Evolutionary conservation across 1,140 invertebrate genomes (phyloP), one percentile per base, ranked within the genome.

Genomic region (Drosophila bipectinata): DNA sequence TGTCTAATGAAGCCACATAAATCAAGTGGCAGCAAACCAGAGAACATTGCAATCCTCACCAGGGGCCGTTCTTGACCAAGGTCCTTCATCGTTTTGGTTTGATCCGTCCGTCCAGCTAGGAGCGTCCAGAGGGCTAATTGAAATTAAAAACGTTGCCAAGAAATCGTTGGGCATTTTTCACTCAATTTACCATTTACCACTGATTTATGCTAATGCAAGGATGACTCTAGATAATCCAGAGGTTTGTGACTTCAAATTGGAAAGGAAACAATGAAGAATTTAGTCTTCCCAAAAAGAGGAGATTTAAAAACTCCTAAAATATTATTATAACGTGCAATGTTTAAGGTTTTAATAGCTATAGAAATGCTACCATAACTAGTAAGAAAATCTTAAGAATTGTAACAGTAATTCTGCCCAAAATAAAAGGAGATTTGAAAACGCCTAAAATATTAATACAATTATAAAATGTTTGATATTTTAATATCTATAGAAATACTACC

Each of bases 1-100:
- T 90, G 82, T 77, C 72, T 90, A 90, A 90, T 90, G 82, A 87
- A 90, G 85, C 87, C 87, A 90, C 82, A 90, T 90, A 90, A 90
- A 90, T 90, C 87, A 90, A 90, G 76, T 90, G 81, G 39, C 54
- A 15, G 71, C 54, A 54, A 39, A 28, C 39, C 62, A 45, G 57
- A 77, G 63, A 37, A 41, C 60, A 72, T 21, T 51, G 64, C 53
- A 45, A 12, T 1, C 26, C 15, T n/a, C 15, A 0, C 30, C n/a
- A 39, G 34, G 34, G 34, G 34, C 34, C 10, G 10, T 37, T 12
- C 14, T 37, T 15, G 4, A 32, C 15, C 41, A 26, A 26, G 47
- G 24, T 39, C 24, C 41, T 21, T 51, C 55, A 30, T 28, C 52
- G 58, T n/a, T 63, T 55, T 28, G 55, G 58, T 56, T 12, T 28